Evolutionary conservation across 2,888 invertebrate species (phyloP).

Genomic region (Dynastes grantii): DNA sequence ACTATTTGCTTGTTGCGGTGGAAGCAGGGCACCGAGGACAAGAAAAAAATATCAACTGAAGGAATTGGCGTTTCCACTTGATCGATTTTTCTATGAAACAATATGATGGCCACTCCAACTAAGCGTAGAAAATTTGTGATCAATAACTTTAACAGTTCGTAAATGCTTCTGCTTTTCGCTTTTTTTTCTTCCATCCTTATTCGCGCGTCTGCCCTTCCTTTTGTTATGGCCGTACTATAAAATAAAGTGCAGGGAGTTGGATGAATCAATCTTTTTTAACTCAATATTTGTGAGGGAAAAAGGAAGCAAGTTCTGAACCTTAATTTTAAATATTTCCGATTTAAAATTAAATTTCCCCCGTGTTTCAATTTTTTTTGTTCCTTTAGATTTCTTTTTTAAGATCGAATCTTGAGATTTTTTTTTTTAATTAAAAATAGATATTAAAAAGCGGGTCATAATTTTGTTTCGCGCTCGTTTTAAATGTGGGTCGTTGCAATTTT

Average conservation of each 20-base stretch:
- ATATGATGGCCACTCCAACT: conserved; percentile 49
- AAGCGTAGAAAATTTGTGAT: conserved; percentile 48
- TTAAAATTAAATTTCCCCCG: conserved; percentile 28
- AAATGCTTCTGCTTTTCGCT: conserved; percentile 28
- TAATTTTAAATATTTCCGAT: conserved; percentile 31
- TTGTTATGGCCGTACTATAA: conserved; percentile 32
- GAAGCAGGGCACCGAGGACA: neutral
- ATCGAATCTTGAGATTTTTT: neutral
- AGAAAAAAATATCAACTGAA: conserved; percentile 22
- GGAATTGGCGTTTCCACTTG: conserved; percentile 42
- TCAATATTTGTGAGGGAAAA: conserved; percentile 24
- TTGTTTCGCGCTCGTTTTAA: neutral
- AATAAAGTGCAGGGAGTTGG: conserved; percentile 35
- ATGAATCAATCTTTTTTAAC: conserved; percentile 39
- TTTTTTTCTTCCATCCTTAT: neutral
- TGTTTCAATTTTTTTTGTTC: neutral
- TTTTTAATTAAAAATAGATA: conserved; percentile 9
- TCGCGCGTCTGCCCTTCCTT: neutral
- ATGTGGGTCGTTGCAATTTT: too few relatives aligned
- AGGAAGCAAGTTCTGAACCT: conserved; percentile 4
- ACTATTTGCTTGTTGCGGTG: conserved; percentile 25
- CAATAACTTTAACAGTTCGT: conserved; percentile 48
- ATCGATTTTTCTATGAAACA: conserved; percentile 49
- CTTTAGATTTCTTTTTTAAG: neutral
- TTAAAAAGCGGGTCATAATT: neutral